Base-by-base conservation (phyloP, 2,888 invertebrate species). In the Pocota personata region DNA sequence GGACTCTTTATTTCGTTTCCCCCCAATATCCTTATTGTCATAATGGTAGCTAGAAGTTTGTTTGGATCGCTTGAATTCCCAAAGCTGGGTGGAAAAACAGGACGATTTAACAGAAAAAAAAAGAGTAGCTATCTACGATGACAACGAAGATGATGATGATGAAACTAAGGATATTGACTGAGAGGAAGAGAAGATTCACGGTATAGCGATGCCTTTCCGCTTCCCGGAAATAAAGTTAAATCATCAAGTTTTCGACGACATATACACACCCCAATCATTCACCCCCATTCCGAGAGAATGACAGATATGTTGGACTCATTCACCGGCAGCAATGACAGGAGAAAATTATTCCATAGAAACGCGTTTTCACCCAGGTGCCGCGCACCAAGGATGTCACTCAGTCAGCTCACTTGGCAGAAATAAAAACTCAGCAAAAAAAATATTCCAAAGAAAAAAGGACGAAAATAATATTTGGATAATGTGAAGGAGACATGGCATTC, bases 251-350 rank as follows among this genome's bases (percentile, higher is more conserved):
- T 55, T 7, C 27, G 60, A 37, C 35, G 40, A n/a, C 30, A 50
- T 37, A 50, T 12, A 37, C 37, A 35, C 19, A 48, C 27, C 12
- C 37, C 57, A 27, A 16, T 57, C 48, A 50, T 21, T 6, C 10
- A 52, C 48, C n/a, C 10, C 40, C 52, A 35, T 16, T 48, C 21
- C 12, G 21, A 16, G 30, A 43, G 48, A 66, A 37, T 64, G 72
- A 79, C 72, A 72, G 72, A 79, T 67, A 40, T 67, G 37, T 35
- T 72, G 46, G 57, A 79, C 57, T 64, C 57, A 66, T 64, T 64
- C 52, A 48, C 64, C 55, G 72, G 64, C 57, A 79, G 64, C 35
- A 75, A 67, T 60, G 73, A 73, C 50, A 50, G 67, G 43, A 69
- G 14, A 69, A 64, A 82, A 82, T 69, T 62, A 69, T 67, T 75